Percentiles rank a stretch among this genome's conserved stretches.
Evolutionary conservation across 2,113 vertebrate species (phyloP).

Genomic region (Corvus moneduloides): DNA sequence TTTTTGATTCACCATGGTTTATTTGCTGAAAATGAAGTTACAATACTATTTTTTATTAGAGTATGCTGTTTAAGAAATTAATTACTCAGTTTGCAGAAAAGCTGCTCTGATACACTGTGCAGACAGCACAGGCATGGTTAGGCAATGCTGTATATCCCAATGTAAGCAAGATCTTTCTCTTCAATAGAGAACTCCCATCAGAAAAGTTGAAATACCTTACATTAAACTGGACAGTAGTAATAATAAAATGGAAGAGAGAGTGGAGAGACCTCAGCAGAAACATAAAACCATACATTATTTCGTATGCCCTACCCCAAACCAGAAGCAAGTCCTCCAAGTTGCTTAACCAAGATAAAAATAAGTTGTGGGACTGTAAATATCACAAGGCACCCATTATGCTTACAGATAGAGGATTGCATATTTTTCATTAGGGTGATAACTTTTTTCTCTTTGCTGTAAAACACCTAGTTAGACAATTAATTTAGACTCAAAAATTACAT

Average conservation of each 20-base stretch:
- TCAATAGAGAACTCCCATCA: slow-evolving; percentile 3
- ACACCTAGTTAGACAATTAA: background rate
- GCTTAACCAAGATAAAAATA: slow-evolving; percentile 10
- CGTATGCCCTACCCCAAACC: background rate
- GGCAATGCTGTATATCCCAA: background rate
- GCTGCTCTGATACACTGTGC: background rate
- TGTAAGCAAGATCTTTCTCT: background rate
- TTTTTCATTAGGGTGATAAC: background rate
- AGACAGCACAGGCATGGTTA: background rate
- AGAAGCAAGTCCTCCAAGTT: background rate
- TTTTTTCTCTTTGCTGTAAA: background rate
- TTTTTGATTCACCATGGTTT: background rate
- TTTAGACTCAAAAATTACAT: slow-evolving; percentile 1
- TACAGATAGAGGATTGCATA: background rate
- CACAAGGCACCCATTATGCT: background rate
- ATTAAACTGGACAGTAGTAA: background rate
- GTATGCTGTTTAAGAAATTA: background rate
- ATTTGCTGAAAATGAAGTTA: background rate
- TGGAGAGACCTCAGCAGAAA: slow-evolving; percentile 15
- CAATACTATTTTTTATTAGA: background rate
- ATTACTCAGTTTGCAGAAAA: background rate
- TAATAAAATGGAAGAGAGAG: slow-evolving; percentile 13
- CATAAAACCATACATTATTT: slow-evolving; percentile 21
- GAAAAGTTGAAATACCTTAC: background rate
- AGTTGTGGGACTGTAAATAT: background rate